phyloP scores from a whole-genome alignment of 2,113 vertebrate species.

The Nannobrachium achirus region DNA sequence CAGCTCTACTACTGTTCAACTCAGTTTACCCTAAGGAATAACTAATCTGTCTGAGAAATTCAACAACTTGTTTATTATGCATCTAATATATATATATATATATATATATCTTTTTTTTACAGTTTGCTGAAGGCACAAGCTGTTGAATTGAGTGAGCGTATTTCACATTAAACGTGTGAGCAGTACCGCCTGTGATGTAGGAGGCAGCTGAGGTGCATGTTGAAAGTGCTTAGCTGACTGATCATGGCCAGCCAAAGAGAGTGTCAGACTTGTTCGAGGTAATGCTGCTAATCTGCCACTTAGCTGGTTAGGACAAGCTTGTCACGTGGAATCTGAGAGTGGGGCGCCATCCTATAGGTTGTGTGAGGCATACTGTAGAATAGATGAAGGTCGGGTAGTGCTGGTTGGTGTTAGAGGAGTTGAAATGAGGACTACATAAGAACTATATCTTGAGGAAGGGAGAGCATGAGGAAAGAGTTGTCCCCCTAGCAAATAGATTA shows the following conservation, averaged over 20 bases:
- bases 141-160: slow-evolving; percentile 24
- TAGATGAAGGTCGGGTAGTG: slow-evolving; percentile 11
- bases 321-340: slow-evolving; percentile 48
- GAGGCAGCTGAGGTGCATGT: slow-evolving; percentile 38
- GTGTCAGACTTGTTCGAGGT: slow-evolving; percentile 43
- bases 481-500: too few species aligned
- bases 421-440: slow-evolving; percentile 29
- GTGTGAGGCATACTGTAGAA: slow-evolving; percentile 20
- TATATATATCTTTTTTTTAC: too few species aligned
- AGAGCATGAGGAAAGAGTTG: too few species aligned
- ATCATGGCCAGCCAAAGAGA: slow-evolving; percentile 32
- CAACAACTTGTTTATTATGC: neutral
- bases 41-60: neutral
- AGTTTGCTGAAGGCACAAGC: slow-evolving; percentile 10
- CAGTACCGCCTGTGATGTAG: neutral
- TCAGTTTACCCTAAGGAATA: neutral
- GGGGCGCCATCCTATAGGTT: slow-evolving; percentile 3
- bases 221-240: slow-evolving; percentile 63
- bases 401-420: neutral
- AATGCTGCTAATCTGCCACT: slow-evolving; percentile 74
- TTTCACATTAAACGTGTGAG: slow-evolving; percentile 8
- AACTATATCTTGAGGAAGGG: too few species aligned
- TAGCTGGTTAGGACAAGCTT: slow-evolving; percentile 57
- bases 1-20: neutral
- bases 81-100: slow-evolving; percentile 1